phyloP scores from a whole-genome alignment of 2,797 vertebrate genomes.

The Heteromormyrus szaboi region DNA sequence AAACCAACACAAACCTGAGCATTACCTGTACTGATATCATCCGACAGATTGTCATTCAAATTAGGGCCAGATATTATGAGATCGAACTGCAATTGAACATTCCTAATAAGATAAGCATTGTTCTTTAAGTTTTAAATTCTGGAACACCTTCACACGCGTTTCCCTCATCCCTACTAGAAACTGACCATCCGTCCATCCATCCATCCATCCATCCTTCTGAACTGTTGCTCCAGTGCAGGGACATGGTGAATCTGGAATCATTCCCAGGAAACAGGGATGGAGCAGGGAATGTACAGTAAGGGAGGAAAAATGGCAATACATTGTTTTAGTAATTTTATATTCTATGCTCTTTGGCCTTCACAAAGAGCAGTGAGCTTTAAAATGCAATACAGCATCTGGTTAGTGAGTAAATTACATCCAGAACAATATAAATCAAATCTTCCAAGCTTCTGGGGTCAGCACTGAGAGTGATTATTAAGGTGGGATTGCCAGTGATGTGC shows the following conservation, averaged over 20 bases:
- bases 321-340: neutral
- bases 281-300: neutral
- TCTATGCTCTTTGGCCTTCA: neutral
- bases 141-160: neutral
- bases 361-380: neutral
- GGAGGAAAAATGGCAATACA: neutral
- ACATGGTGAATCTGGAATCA: neutral
- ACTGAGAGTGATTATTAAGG: conserved; percentile 6
- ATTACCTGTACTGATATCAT: neutral
- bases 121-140: neutral
- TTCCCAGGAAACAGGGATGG: neutral
- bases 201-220: neutral
- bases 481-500: neutral
- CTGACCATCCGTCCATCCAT: neutral
- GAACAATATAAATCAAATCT: conserved; percentile 7
- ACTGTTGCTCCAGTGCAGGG: neutral
- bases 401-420: conserved; percentile 8
- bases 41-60: neutral
- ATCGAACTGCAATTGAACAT: neutral
- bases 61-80: neutral
- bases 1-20: neutral
- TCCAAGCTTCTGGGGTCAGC: conserved; percentile 6
- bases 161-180: neutral
- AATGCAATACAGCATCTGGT: neutral
- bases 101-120: neutral